Evolutionary conservation across 1,140 invertebrate species (phyloP).

Genomic region (Solenopsis fugax): DNA sequence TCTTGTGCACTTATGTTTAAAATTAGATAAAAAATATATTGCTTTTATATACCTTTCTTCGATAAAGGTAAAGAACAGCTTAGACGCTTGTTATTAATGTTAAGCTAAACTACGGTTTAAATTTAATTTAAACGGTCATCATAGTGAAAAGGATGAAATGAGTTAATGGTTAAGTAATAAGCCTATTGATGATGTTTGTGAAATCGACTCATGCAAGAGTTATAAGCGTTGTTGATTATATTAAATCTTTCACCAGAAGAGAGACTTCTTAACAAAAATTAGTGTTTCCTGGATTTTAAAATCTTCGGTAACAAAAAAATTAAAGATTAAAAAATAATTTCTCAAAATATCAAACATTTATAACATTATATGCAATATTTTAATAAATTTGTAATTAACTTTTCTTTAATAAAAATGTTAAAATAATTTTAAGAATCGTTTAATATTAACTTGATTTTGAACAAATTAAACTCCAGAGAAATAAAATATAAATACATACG

Average conservation of each 20-base stretch:
- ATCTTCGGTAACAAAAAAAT: neutral
- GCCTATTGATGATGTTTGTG: neutral
- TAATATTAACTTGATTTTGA: neutral
- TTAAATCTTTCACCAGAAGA: neutral
- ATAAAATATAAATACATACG: neutral
- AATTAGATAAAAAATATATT: neutral
- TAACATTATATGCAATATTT: neutral
- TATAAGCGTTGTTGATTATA: slow-evolving; percentile 1
- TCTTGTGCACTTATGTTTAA: neutral
- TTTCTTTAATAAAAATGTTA: neutral
- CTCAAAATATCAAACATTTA: neutral
- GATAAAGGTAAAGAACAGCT: neutral
- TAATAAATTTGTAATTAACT: neutral
- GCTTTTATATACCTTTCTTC: neutral
- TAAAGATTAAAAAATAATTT: slow-evolving; percentile 13
- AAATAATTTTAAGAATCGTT: neutral
- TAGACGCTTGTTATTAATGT: neutral
- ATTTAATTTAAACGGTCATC: neutral
- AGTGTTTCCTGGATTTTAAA: neutral
- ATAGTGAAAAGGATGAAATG: neutral
- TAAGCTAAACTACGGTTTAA: neutral
- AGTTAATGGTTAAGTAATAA: neutral
- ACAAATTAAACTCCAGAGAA: neutral
- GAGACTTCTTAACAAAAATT: neutral
- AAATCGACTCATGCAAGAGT: slow-evolving; percentile 1